Percentiles rank a stretch among this genome's conserved stretches.
Conservation (phyloP, 2,888 invertebrate species). For the Aphodius sticticus region DNA sequence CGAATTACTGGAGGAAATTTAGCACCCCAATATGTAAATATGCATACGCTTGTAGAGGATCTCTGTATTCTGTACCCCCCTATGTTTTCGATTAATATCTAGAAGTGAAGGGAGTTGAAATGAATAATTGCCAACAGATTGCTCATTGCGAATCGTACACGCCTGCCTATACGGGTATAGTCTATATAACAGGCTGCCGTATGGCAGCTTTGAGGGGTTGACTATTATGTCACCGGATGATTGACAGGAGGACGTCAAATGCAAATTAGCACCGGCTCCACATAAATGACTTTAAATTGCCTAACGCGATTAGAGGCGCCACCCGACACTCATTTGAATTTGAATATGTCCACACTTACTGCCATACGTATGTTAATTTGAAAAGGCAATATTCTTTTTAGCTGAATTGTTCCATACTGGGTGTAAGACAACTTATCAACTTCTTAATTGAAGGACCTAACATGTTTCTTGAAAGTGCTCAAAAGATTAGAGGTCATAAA, state of each 20-base stretch:
- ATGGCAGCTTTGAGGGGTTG: constrained; percentile 39
- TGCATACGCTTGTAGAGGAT: constrained; percentile 9
- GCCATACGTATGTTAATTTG: neutral
- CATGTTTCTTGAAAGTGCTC: no score
- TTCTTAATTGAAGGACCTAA: no score
- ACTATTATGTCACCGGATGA: constrained; percentile 50
- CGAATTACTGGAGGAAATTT: neutral
- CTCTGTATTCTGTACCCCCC: constrained; percentile 9
- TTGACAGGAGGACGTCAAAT: constrained; percentile 54
- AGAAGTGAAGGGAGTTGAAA: constrained; percentile 38
- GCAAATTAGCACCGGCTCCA: constrained; percentile 49
- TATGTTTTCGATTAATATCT: constrained; percentile 25
- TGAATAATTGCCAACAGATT: constrained; percentile 59
- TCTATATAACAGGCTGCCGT: constrained; percentile 13
- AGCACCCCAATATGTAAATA: constrained; percentile 15
- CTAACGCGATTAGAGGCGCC: constrained; percentile 26
- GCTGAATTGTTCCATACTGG: neutral
- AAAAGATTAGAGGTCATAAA: no score
- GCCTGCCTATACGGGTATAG: neutral
- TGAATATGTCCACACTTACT: neutral
- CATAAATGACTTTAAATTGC: constrained; percentile 36
- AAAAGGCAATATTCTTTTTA: neutral
- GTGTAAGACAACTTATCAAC: neutral
- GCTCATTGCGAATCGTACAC: constrained; percentile 51
- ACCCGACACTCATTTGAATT: constrained; percentile 10